Evolutionary conservation across 2,888 invertebrate species (phyloP), one percentile per base, ranked within the genome.

Genomic region (Rotaria magnacalcarata): DNA sequence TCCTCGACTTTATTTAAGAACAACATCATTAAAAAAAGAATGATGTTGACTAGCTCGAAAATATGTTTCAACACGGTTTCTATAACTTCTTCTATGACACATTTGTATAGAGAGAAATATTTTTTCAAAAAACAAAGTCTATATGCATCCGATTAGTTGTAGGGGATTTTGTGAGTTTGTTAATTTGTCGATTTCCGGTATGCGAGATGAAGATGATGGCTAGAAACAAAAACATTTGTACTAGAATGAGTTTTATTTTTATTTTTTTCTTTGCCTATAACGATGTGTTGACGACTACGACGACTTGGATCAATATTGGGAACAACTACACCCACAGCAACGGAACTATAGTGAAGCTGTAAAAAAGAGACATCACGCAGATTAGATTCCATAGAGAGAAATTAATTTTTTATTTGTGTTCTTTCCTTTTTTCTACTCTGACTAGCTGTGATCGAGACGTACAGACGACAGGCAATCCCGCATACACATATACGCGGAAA

Each of bases 381-480:
- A 67, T 67, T 67, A 67, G 67, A 67, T 67, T 67, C 67, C 67
- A 67, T 67, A 67, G 67, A 67, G 67, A 34, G 67, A 67, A 67
- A 67, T 67, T 67, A 67, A 67, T 67, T 67, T 67, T 67, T 67
- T 67, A 67, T 67, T 67, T 67, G 67, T 67, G 34, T 34, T 67
- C 67, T 67, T 14, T 34, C 16, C 27, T 67, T 67, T 67, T 67
- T 34, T 27, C 27, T 67, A 27, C 27, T 11, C 27, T 34, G 34
- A 34, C 14, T 67, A 67, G 67, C 67, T 67, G 27, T 67, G 67
- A 67, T 67, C 16, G 16, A 67, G 67, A 34, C 67, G 34, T 67
- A 67, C 67, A 67, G 34, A 67, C 34, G 67, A 34, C 34, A 67
- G 34, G 67, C 14, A 14, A 16, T 11, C 67, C 4, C 14, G 34